phyloP scores from a whole-genome alignment of 2,888 invertebrate genomes.

The Agrypnus murinus region DNA sequence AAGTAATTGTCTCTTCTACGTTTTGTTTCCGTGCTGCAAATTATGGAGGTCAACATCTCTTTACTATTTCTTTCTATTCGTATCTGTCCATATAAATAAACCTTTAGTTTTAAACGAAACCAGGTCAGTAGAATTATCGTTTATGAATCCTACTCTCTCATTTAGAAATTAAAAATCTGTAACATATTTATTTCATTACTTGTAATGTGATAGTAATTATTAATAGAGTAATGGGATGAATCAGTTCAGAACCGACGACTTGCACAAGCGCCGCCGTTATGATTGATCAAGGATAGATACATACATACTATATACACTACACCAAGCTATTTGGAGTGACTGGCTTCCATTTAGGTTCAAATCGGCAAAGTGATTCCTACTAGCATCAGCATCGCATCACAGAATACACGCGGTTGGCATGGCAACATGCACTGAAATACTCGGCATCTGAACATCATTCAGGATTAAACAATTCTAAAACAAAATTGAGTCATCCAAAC shows the following conservation, averaged over 20 bases:
- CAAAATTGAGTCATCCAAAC: constrained; percentile 39
- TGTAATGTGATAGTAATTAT: constrained; percentile 1
- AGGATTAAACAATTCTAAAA: constrained; percentile 62
- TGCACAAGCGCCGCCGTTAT: constrained; percentile 38
- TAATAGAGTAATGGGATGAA: not conserved
- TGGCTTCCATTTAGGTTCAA: constrained; percentile 57
- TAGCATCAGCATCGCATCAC: constrained; percentile 65
- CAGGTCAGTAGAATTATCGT: constrained; percentile 53
- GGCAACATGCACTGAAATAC: constrained; percentile 65
- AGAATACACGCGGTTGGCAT: constrained; percentile 64
- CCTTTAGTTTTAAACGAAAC: constrained; percentile 51
- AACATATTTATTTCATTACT: constrained; percentile 18
- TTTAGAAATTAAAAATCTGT: not conserved
- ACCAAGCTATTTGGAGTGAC: constrained; percentile 56
- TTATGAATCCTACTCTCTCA: constrained; percentile 35
- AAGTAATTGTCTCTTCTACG: constrained; percentile 19
- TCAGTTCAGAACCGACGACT: not conserved
- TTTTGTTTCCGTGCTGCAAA: constrained; percentile 39
- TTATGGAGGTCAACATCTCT: constrained; percentile 53
- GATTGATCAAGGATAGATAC: constrained; percentile 35
- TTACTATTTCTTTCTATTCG: constrained; percentile 30
- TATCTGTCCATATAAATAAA: constrained; percentile 48
- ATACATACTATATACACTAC: too few species aligned
- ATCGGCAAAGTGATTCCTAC: constrained; percentile 65
- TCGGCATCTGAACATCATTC: constrained; percentile 64